Base-by-base conservation (phyloP, 1,140 invertebrate species). In the Matsumurasca onukii region DNA sequence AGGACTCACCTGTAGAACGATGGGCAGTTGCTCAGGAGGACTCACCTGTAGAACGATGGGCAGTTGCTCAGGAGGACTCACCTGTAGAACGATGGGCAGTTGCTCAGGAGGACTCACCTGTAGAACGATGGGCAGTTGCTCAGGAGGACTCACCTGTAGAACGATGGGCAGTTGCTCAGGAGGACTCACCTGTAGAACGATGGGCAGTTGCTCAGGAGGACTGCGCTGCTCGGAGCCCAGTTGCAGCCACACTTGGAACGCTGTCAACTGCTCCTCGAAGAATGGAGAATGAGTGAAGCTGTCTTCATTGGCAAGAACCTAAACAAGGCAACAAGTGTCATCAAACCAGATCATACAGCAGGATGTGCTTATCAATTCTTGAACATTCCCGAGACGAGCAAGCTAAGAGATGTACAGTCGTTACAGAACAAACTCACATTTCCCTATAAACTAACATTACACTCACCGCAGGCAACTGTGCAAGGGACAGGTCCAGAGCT, bases 221-320 rank as follows among this genome's bases (percentile, higher is more conserved):
- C 22, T 85, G 1, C 93, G 83, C 67, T 84, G 82, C 74, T 91
- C 88, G 3, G 88, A 88, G 34, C 90, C 93, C 64, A 94, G 86
- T 29, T 90, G 88, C 1, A 99, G 83, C 97, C 97, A 99, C 20
- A 93, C 90, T 84, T 98, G 91, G 80, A 99, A 99, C n/a, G 97
- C 97, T 25, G 97, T 98, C 51, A 99, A 83, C 82, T 99, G 98
- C 77, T 99, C 95, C 78, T 98, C 92, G 79, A 99, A 99, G 82
- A 99, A 99, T 31, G 92, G 89, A 71, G 94, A 89, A 78, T 95
- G 92, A 17, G 82, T 77, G 79, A 91, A 93, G 20, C 67, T 79
- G 20, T 86, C 83, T 52, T 86, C 85, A 1, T 83, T 82, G 63
- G 88, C 84, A 52, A 91, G 76, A 5, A 59, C 55, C 55, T 51